A percentile compares a stretch with the other conserved stretches of the same genome.
These are phyloP conservation scores for Watersipora subatra DNA, from an alignment of 1,140 invertebrate genomes.

Conservation along the genomic window DNA sequence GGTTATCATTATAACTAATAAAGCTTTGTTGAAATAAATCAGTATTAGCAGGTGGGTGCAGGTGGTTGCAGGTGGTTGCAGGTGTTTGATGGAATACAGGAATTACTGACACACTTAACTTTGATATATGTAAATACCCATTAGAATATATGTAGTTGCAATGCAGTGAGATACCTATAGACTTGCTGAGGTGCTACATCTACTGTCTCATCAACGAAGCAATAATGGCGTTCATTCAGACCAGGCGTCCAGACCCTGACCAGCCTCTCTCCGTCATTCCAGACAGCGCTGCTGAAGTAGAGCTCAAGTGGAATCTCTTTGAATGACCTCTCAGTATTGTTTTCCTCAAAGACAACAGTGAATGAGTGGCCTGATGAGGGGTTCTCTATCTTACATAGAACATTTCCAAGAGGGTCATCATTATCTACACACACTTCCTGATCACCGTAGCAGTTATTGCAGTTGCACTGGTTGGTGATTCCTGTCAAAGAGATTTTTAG, in stretches of 20 bases:
- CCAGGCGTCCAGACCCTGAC: not conserved
- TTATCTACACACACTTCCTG: not conserved
- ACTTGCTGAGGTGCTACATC: not conserved
- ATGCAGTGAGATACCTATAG: not conserved
- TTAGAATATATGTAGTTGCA: too few species aligned
- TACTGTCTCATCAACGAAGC: conserved; percentile 1
- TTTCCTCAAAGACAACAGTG: not conserved
- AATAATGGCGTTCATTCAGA: not conserved
- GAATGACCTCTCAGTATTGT: not conserved
- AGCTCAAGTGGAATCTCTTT: not conserved
- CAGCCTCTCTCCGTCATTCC: not conserved
- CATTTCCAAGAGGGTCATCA: not conserved
- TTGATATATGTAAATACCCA: too few species aligned
- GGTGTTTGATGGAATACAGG: too few species aligned
- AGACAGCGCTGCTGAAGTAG: conserved; percentile 2
- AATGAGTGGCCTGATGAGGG: not conserved
- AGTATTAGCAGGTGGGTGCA: too few species aligned
- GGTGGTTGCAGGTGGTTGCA: too few species aligned
- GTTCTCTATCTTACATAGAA: not conserved
- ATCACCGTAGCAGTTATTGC: not conserved
- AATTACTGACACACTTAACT: too few species aligned
- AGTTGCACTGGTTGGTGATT: not conserved
- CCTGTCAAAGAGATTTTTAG: too few species aligned
- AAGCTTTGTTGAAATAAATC: too few species aligned
- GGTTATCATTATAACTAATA: too few species aligned